Evolutionary conservation across 2,113 vertebrate genomes (phyloP).

Genomic region (Lanius collurio): DNA sequence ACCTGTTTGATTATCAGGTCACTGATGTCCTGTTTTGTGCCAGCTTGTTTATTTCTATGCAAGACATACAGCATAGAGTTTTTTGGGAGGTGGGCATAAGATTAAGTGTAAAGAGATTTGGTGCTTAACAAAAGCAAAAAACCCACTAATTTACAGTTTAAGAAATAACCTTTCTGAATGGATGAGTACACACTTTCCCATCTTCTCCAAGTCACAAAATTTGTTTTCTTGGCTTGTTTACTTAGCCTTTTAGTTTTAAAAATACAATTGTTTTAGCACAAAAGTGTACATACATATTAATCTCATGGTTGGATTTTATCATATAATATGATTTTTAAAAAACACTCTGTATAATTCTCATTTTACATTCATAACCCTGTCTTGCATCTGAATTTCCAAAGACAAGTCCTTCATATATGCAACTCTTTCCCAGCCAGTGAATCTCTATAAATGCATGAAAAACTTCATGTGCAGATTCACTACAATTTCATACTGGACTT

Average conservation of each 20-base stretch:
- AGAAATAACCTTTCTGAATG: conserved; percentile 31
- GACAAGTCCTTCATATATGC: neutral
- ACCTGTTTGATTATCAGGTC: conserved; percentile 80
- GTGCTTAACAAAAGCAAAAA: conserved; percentile 63
- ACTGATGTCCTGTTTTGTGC: conserved; percentile 75
- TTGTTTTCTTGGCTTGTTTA: neutral
- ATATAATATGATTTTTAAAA: neutral
- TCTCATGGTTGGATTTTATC: neutral
- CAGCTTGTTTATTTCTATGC: conserved; percentile 81
- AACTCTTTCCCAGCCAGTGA: neutral
- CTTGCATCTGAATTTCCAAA: neutral
- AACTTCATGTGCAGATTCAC: neutral
- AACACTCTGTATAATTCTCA: neutral
- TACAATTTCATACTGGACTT: neutral
- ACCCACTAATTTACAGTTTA: conserved; percentile 28
- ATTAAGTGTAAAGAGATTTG: conserved; percentile 62
- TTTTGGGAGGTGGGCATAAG: conserved; percentile 62
- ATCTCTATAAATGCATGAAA: neutral
- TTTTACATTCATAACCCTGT: neutral
- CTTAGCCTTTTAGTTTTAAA: neutral
- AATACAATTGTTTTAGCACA: neutral
- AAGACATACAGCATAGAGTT: conserved; percentile 79
- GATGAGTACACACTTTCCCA: neutral
- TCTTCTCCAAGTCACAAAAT: neutral
- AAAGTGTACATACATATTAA: neutral